Evolutionary conservation across 1,140 invertebrate genomes (phyloP).

Genomic region (Cydia amplana): DNA sequence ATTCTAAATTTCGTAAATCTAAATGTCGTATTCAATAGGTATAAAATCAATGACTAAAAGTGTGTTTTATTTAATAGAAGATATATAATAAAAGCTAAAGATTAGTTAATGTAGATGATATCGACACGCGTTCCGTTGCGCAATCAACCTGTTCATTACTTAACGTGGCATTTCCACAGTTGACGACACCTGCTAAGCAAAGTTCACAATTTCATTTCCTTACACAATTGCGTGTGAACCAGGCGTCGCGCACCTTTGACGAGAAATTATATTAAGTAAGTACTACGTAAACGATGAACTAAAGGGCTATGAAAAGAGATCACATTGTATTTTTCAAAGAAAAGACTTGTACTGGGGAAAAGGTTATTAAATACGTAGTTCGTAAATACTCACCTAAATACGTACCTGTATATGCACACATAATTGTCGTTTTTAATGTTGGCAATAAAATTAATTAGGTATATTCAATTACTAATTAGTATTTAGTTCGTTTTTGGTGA

Average conservation of each 20-base stretch:
- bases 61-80: neutral
- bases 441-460: too few species aligned
- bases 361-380: too few species aligned
- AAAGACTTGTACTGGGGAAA: too few species aligned
- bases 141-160: slow-evolving; percentile 7
- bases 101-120: neutral
- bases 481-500: too few species aligned
- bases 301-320: neutral
- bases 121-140: neutral
- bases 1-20: too few species aligned
- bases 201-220: slow-evolving; percentile 25
- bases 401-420: too few species aligned
- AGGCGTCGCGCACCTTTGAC: slow-evolving; percentile 12
- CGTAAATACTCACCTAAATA: too few species aligned
- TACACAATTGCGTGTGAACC: slow-evolving; percentile 10
- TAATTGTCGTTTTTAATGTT: too few species aligned
- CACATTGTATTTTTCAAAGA: too few species aligned
- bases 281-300: neutral
- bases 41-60: too few species aligned
- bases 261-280: neutral
- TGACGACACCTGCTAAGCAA: slow-evolving; percentile 24
- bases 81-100: neutral
- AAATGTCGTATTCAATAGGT: too few species aligned
- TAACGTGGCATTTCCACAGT: slow-evolving; percentile 28
- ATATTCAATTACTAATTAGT: too few species aligned